Percentiles rank a stretch among this genome's conserved stretches.
Evolutionary conservation across 2,113 vertebrate species (phyloP).

Genomic region (Ondatra zibethicus): DNA sequence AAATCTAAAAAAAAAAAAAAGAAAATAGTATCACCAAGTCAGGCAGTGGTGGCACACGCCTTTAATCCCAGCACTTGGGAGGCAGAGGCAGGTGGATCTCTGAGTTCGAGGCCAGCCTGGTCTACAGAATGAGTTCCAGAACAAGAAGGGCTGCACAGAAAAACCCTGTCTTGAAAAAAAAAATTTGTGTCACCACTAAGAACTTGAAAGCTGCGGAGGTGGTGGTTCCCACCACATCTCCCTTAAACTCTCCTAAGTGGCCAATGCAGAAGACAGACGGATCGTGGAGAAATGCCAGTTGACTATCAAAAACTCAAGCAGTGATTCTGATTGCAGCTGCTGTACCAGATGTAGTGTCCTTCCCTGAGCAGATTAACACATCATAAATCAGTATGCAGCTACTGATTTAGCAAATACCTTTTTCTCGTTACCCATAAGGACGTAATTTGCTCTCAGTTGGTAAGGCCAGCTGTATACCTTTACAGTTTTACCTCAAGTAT

Average conservation of each 20-base stretch:
- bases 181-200: background rate
- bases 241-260: background rate
- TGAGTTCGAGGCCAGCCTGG: too few species aligned
- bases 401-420: background rate
- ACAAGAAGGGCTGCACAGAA: too few species aligned
- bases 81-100: too few species aligned
- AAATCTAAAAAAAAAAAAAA: too few species aligned
- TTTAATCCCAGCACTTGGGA: too few species aligned
- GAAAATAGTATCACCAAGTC: background rate
- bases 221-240: background rate
- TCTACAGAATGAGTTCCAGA: too few species aligned
- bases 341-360: background rate
- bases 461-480: background rate
- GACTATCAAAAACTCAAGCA: background rate
- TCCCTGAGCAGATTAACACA: background rate
- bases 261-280: background rate
- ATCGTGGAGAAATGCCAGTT: background rate
- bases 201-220: background rate
- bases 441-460: background rate
- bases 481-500: background rate
- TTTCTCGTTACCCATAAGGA: background rate
- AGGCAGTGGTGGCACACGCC: too few species aligned
- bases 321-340: background rate
- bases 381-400: background rate
- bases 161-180: too few species aligned